Evolutionary conservation across 2,888 invertebrate genomes (phyloP).

Genomic region (Microplitis deprimator): DNA sequence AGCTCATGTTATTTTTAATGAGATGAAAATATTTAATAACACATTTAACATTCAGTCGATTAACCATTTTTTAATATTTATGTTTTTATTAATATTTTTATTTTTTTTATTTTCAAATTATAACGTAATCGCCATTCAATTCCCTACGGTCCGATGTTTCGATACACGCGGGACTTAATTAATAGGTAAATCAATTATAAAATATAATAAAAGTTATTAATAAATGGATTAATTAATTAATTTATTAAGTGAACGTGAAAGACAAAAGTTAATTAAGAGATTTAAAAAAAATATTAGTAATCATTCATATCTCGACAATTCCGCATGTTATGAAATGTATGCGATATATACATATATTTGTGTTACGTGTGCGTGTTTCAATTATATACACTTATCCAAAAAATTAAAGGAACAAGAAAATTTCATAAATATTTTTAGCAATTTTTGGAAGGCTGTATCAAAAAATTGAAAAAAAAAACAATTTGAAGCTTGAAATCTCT

Average conservation of each 20-base stretch:
- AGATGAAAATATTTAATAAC: not conserved
- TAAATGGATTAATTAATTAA: not conserved
- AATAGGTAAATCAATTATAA: not conserved
- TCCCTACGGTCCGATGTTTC: slow-evolving; percentile 14
- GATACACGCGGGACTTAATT: not conserved
- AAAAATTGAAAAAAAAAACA: not conserved
- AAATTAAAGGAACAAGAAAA: too few species aligned
- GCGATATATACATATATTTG: slow-evolving; percentile 15
- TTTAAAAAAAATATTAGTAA: not conserved
- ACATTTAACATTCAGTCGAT: not conserved
- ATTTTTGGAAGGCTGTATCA: not conserved
- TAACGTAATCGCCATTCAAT: not conserved
- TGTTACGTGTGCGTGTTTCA: slow-evolving; percentile 41
- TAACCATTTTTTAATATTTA: not conserved
- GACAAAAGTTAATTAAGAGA: not conserved
- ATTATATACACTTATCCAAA: slow-evolving; percentile 10
- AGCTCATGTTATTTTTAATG: not conserved
- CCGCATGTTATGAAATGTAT: slow-evolving; percentile 18
- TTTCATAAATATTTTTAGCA: too few species aligned
- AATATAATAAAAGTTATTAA: not conserved
- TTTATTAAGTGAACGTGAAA: not conserved
- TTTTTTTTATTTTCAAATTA: not conserved
- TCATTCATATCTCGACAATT: slow-evolving; percentile 13
- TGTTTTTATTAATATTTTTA: not conserved
- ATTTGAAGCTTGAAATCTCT: not conserved